Conservation (phyloP, 1,140 invertebrate species). For the Aphelinus atriplicis region DNA sequence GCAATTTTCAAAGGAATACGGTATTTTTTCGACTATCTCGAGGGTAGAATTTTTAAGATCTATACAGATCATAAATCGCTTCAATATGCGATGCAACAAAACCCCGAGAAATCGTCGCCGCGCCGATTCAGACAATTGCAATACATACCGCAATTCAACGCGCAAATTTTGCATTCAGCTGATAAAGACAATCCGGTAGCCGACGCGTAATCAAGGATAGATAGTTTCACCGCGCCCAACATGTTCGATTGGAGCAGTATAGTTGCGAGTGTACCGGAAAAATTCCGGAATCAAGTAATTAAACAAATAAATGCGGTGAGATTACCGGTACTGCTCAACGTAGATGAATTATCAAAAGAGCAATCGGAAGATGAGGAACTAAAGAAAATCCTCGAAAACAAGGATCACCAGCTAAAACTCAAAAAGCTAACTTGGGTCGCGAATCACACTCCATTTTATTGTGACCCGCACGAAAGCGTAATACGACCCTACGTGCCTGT, state of each 20-base stretch:
- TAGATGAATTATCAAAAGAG: not conserved
- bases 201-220: conserved; percentile 13
- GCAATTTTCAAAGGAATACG: not conserved
- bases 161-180: not conserved
- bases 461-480: not conserved
- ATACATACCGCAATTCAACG: conserved; percentile 14
- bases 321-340: not conserved
- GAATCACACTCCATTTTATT: not conserved
- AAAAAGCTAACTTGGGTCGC: not conserved
- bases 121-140: not conserved
- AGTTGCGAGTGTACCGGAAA: too few species aligned
- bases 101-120: not conserved
- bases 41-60: not conserved
- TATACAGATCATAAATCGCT: not conserved
- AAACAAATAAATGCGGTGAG: not conserved
- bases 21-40: not conserved
- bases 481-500: not conserved
- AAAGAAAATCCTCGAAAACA: not conserved
- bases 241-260: too few species aligned
- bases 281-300: too few species aligned
- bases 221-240: too few species aligned
- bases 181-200: conserved; percentile 12
- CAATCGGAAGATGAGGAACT: not conserved
- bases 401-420: not conserved
- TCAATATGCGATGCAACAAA: not conserved